Evolutionary conservation across 2,888 invertebrate genomes (phyloP).

Genomic region (Dryobotodes eremita): DNA sequence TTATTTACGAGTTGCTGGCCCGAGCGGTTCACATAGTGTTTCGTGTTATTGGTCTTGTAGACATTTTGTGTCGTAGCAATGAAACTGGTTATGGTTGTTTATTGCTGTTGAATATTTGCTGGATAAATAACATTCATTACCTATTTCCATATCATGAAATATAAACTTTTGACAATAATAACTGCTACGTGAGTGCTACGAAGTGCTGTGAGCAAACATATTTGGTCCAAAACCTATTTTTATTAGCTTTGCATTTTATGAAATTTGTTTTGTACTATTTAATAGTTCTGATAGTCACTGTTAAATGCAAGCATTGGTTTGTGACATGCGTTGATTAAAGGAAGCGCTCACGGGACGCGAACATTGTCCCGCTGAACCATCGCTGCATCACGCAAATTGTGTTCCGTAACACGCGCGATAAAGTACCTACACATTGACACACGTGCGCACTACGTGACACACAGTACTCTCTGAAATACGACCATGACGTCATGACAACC

Average conservation of each 20-base stretch:
- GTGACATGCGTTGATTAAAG: conserved; percentile 54
- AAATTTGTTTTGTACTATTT: not conserved
- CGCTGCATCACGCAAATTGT: conserved; percentile 70
- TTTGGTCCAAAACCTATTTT: not conserved
- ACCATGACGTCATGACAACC: conserved; percentile 38
- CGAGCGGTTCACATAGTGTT: conserved; percentile 62
- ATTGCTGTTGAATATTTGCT: conserved; percentile 16
- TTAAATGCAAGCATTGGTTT: conserved; percentile 44
- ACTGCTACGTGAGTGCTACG: not conserved
- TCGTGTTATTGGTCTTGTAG: conserved; percentile 54
- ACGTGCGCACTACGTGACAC: conserved; percentile 46
- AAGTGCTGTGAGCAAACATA: not conserved
- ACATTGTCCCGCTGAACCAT: conserved; percentile 55
- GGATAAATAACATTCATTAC: not conserved
- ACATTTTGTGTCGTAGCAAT: conserved; percentile 27
- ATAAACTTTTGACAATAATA: not conserved
- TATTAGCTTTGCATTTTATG: not conserved
- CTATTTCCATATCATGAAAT: not conserved
- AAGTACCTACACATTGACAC: conserved; percentile 52
- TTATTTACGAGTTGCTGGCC: conserved; percentile 70
- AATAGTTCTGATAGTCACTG: conserved; percentile 28
- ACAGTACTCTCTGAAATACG: conserved; percentile 36
- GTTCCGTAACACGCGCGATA: conserved; percentile 59
- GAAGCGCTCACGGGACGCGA: conserved; percentile 19
- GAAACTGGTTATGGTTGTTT: conserved; percentile 11